These are phyloP conservation scores for Pachyramphus minor DNA, from an alignment of 2,113 vertebrate species.

Conservation along the genomic window DNA sequence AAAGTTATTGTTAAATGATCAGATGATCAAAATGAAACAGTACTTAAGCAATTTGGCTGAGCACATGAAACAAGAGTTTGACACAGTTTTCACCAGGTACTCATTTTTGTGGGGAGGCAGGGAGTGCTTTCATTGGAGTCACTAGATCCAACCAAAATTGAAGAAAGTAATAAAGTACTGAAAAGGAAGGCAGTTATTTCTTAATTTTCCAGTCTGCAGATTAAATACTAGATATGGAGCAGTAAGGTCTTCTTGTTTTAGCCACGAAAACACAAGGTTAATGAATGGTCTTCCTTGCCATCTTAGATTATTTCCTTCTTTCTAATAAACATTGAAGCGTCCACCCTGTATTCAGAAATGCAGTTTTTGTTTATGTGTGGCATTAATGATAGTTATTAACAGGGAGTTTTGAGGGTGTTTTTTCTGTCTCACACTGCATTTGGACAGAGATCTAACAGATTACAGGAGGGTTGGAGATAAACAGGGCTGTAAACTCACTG, in stretches of 20 bases:
- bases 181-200: background rate
- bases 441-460: conserved; percentile 36
- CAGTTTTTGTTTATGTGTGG: conserved; percentile 3
- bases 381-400: background rate
- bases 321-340: background rate
- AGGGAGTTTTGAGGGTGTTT: background rate
- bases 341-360: background rate
- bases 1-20: background rate
- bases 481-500: background rate
- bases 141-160: background rate
- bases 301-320: background rate
- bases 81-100: background rate
- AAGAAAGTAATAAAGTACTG: background rate
- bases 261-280: background rate
- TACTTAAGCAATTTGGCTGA: background rate
- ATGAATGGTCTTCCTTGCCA: background rate
- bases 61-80: background rate
- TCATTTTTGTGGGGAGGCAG: background rate
- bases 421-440: background rate
- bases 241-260: background rate
- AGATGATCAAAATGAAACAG: background rate
- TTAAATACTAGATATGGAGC: background rate
- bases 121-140: background rate
- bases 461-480: background rate
- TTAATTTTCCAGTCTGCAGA: background rate